A percentile compares a stretch with the other conserved stretches of the same genome.
phyloP scores from a whole-genome alignment of 2,888 invertebrate genomes.

The Epinotia demarniana region DNA sequence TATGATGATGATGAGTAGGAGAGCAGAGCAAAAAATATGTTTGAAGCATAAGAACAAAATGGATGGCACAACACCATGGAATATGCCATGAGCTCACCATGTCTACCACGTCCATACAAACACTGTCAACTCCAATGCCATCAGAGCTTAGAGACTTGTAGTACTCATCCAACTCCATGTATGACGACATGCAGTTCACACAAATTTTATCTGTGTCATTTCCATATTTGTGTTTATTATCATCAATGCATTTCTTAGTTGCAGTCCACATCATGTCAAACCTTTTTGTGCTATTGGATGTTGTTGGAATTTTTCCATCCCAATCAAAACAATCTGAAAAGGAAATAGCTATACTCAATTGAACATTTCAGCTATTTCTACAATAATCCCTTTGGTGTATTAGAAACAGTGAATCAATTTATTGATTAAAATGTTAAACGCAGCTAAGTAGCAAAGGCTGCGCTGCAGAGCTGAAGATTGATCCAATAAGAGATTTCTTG shows the following conservation, averaged over 20 bases:
- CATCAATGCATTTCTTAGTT: slow-evolving; percentile 74
- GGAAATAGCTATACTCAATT: slow-evolving; percentile 37
- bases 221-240: slow-evolving; percentile 56
- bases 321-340: slow-evolving; percentile 85
- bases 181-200: slow-evolving; percentile 81
- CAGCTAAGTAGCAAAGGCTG: no score
- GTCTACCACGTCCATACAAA: slow-evolving; percentile 89
- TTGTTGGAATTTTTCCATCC: slow-evolving; percentile 68
- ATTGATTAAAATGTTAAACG: not conserved
- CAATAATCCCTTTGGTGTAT: not conserved
- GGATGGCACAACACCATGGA: not conserved
- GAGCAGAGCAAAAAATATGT: no score
- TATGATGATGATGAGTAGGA: no score
- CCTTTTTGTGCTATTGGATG: slow-evolving; percentile 78
- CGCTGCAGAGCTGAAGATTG: no score
- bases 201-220: slow-evolving; percentile 76
- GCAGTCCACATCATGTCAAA: slow-evolving; percentile 78
- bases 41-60: no score
- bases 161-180: slow-evolving; percentile 82
- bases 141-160: slow-evolving; percentile 84
- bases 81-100: slow-evolving; percentile 73
- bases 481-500: no score
- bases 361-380: not conserved
- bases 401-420: not conserved
- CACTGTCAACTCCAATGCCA: slow-evolving; percentile 83